Base-by-base conservation (phyloP, 1,140 invertebrate genomes). In the Drosophila varians region DNA sequence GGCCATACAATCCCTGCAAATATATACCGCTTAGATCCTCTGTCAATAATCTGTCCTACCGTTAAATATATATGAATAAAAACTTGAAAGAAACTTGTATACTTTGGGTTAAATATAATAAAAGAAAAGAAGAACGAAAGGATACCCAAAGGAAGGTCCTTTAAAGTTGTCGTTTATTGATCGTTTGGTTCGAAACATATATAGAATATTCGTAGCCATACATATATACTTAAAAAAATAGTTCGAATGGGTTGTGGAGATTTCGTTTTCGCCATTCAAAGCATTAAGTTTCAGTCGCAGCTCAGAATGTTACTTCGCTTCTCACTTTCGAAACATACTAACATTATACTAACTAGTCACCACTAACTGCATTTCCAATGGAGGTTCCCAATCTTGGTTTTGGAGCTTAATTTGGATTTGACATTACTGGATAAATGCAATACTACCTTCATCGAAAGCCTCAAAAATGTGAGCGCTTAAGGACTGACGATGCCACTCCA, bases 11-110 rank as follows among this genome's bases (percentile, higher is more conserved):
- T 38, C 36, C 56, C 56, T 21, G 60, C 54, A 56, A 55, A 56
- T 31, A 60, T 31, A 60, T 23, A n/a, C 31, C 56, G 47, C 45
- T 51, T 64, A 51, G 38, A 64, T 53, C 60, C 62, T 64, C 46
- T 66, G 57, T 64, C 45, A 64, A 49, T 34, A 66, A 51, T 61
- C 60, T 61, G 56, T 64, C 60, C 60, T 64, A 64, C 60, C 60
- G 60, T 64, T 64, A 47, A 28, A 47, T 61, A 64, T 61, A 64
- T 61, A 43, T 56, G 26, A 60, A 64, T 60, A 64, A 65, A 66
- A 34, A 53, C 26, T 25, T 34, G 16, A n/a, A n/a, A n/a, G 4
- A 34, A 25, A 65, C 19, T n/a, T n/a, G n/a, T n/a, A n/a, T n/a
- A n/a, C n/a, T n/a, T n/a, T n/a, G n/a, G n/a, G n/a, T n/a, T n/a